phyloP scores from a whole-genome alignment of 2,888 invertebrate genomes.

The Harpagoxenus sublaevis region DNA sequence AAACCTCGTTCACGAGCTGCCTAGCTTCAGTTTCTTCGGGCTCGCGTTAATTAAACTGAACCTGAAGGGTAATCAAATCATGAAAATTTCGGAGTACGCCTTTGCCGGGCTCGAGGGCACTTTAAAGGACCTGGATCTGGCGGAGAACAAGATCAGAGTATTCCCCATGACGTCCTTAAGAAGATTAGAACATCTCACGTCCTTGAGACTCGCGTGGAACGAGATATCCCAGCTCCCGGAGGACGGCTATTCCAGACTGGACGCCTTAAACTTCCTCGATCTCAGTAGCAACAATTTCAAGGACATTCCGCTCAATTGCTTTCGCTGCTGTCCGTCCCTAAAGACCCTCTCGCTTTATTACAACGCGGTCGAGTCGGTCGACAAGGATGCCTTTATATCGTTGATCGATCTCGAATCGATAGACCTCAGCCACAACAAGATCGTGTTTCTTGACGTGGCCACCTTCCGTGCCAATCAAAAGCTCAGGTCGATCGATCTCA shows the following conservation, averaged over 20 bases:
- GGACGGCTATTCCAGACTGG: slow-evolving; percentile 91
- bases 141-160: slow-evolving; percentile 93
- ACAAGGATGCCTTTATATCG: slow-evolving; percentile 92
- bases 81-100: slow-evolving; percentile 93
- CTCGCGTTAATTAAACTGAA: slow-evolving; percentile 93
- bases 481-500: slow-evolving; percentile 93
- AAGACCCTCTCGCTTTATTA: slow-evolving; percentile 94
- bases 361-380: slow-evolving; percentile 93
- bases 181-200: slow-evolving; percentile 91
- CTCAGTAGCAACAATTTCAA: slow-evolving; percentile 95
- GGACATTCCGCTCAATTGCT: slow-evolving; percentile 92
- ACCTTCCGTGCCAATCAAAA: slow-evolving; percentile 93
- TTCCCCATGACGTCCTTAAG: slow-evolving; percentile 94
- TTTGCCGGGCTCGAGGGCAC: slow-evolving; percentile 93
- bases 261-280: slow-evolving; percentile 92
- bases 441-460: slow-evolving; percentile 91
- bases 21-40: slow-evolving; percentile 96
- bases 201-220: slow-evolving; percentile 89
- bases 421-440: slow-evolving; percentile 95
- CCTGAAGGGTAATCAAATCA: slow-evolving; percentile 94
- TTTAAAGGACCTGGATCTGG: slow-evolving; percentile 94
- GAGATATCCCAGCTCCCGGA: slow-evolving; percentile 90
- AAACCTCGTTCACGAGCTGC: slow-evolving; percentile 93
- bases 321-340: slow-evolving; percentile 93
- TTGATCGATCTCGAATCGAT: slow-evolving; percentile 92